These are phyloP conservation scores for Rhincodon typus DNA, from an alignment of 2,797 vertebrate species.

Conservation along the genomic window DNA sequence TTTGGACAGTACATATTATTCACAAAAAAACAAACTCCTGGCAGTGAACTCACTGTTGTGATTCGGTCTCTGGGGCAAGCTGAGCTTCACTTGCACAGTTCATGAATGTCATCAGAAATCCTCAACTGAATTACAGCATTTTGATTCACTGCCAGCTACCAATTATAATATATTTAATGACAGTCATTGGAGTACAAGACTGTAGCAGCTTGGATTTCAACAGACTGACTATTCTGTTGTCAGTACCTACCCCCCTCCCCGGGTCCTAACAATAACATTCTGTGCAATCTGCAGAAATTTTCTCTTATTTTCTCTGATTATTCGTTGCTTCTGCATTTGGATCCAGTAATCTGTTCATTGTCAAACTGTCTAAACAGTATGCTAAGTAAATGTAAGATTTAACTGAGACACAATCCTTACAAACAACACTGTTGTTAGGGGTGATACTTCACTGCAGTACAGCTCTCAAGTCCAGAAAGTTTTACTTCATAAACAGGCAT, in stretches of 20 bases:
- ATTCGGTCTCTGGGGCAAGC: background rate
- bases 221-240: background rate
- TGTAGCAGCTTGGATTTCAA: background rate
- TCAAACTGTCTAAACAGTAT: background rate
- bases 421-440: background rate
- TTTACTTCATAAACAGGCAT: background rate
- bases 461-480: background rate
- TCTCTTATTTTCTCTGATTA: background rate
- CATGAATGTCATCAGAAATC: background rate
- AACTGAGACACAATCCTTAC: background rate
- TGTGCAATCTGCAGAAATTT: background rate
- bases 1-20: background rate
- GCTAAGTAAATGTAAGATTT: background rate
- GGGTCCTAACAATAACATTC: background rate
- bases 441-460: no score
- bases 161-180: conserved; percentile 19
- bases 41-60: background rate
- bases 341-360: background rate
- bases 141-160: conserved; percentile 3
- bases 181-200: background rate
- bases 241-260: background rate
- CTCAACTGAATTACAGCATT: background rate
- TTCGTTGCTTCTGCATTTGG: background rate
- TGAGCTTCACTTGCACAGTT: background rate
- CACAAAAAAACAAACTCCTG: conserved; percentile 5